Conservation (phyloP, 2,888 invertebrate genomes). For the Sphaeridia pumilis region DNA sequence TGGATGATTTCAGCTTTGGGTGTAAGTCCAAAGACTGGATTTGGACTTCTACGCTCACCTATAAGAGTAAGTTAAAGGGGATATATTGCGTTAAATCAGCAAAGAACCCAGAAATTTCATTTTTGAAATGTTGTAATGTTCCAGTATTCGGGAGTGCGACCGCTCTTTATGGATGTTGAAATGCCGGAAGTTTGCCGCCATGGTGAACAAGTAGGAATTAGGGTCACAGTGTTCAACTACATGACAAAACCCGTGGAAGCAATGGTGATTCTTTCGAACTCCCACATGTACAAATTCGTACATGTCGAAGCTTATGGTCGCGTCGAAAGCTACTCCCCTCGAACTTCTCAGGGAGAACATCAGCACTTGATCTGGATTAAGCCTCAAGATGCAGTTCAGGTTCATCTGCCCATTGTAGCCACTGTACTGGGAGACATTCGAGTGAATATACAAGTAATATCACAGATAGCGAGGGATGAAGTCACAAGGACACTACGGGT, state of each 20-base stretch:
- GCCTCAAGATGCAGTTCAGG: conserved; percentile 65
- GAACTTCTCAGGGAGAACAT: conserved; percentile 83
- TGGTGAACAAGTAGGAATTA: conserved; percentile 86
- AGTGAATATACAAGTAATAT: conserved; percentile 63
- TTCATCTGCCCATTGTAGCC: conserved; percentile 83
- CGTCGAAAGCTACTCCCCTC: conserved; percentile 69
- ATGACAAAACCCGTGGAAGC: conserved; percentile 73
- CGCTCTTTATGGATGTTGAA: conserved; percentile 90
- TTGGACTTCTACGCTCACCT: conserved; percentile 71
- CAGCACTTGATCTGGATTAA: conserved; percentile 82
- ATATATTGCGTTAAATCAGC: background rate
- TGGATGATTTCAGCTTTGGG: conserved; percentile 92
- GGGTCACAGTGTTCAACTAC: conserved; percentile 90
- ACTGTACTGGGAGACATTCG: conserved; percentile 58
- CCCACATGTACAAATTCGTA: conserved; percentile 77
- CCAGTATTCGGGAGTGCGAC: conserved; percentile 75
- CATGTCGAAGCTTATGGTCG: conserved; percentile 76
- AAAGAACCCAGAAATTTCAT: background rate
- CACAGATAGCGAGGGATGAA: conserved; percentile 60
- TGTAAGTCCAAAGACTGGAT: conserved; percentile 72
- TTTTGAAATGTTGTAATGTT: conserved; percentile 20
- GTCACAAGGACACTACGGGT: conserved; percentile 55
- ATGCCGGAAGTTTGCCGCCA: conserved; percentile 71
- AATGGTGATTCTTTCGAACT: conserved; percentile 71
- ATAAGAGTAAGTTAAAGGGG: conserved; percentile 48